Percentiles rank a stretch among this genome's conserved stretches.
Evolutionary conservation across 2,113 vertebrate genomes (phyloP).

Genomic region (Sebastes fasciatus): DNA sequence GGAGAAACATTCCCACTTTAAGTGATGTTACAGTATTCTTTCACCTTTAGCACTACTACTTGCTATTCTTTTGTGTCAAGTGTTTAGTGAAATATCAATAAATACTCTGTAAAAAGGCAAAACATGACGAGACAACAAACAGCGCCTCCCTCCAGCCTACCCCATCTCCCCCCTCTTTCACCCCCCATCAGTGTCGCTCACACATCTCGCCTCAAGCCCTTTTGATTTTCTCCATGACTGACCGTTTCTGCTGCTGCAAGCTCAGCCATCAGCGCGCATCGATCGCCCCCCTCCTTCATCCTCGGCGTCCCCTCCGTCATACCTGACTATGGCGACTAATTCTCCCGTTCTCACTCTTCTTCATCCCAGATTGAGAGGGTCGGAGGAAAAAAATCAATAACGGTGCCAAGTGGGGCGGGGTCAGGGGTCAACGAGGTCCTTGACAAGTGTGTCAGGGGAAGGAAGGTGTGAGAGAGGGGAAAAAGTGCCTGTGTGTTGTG

Average conservation of each 20-base stretch:
- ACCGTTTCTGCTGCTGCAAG: constrained; percentile 80
- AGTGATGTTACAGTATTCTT: background rate
- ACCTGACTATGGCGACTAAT: constrained; percentile 80
- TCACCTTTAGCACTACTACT: background rate
- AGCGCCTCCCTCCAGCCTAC: constrained; percentile 50
- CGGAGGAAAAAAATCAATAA: constrained; percentile 88
- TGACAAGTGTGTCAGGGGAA: constrained; percentile 91
- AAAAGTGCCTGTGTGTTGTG: constrained; percentile 32
- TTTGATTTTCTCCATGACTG: constrained; percentile 73
- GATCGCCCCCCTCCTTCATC: constrained; percentile 86
- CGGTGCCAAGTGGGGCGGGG: constrained; percentile 85
- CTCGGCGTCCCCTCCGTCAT: constrained; percentile 84
- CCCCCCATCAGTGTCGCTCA: constrained; percentile 78
- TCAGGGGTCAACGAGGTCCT: constrained; percentile 92
- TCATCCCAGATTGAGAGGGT: constrained; percentile 89
- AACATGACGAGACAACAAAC: constrained; percentile 31
- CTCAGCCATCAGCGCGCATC: constrained; percentile 87
- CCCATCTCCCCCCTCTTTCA: constrained; percentile 54
- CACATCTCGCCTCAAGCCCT: constrained; percentile 80
- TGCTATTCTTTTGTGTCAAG: background rate
- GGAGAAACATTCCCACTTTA: background rate
- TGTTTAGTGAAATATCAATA: constrained; percentile 3
- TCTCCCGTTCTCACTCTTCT: constrained; percentile 82
- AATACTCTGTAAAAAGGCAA: background rate
- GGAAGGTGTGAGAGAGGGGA: constrained; percentile 80